phyloP scores from a whole-genome alignment of 2,888 invertebrate species.

The Callosobruchus maculatus region DNA sequence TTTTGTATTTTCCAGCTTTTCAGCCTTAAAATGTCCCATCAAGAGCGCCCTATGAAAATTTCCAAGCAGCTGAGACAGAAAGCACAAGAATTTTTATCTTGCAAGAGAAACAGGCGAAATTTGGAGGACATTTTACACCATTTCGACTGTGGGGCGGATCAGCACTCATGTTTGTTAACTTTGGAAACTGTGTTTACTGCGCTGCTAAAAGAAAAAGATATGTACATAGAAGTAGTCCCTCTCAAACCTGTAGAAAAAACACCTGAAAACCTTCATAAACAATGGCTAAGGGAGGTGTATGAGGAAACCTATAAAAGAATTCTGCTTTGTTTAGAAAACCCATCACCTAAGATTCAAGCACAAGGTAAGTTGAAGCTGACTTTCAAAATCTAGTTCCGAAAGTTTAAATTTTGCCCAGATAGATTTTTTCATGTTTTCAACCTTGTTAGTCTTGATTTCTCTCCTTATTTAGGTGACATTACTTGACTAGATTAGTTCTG shows the following conservation, averaged over 20 bases:
- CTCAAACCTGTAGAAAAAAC: conserved; percentile 56
- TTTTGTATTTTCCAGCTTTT: conserved; percentile 6
- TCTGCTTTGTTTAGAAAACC: conserved; percentile 54
- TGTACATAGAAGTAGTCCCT: conserved; percentile 60
- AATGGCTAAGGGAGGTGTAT: conserved; percentile 70
- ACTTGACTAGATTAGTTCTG: no score
- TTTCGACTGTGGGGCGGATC: conserved; percentile 55
- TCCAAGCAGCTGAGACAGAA: conserved; percentile 64
- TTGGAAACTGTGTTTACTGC: conserved; percentile 70
- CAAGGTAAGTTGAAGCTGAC: conserved; percentile 36
- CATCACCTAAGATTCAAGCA: conserved; percentile 41
- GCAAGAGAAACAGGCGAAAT: conserved; percentile 53
- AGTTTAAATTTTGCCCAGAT: no score
- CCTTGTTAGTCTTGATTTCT: no score
- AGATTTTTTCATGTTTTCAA: no score
- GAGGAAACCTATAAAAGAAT: conserved; percentile 61
- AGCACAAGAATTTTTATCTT: conserved; percentile 68
- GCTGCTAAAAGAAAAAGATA: conserved; percentile 62
- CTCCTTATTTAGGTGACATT: no score
- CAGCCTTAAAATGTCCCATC: conserved; percentile 33
- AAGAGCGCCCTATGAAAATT: conserved; percentile 51
- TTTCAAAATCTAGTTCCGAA: no score
- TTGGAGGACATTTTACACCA: conserved; percentile 65
- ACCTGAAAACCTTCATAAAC: conserved; percentile 61
- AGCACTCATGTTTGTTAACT: conserved; percentile 61